Conservation (phyloP, 2,888 invertebrate species). For the Cosmopolites sordidus region DNA sequence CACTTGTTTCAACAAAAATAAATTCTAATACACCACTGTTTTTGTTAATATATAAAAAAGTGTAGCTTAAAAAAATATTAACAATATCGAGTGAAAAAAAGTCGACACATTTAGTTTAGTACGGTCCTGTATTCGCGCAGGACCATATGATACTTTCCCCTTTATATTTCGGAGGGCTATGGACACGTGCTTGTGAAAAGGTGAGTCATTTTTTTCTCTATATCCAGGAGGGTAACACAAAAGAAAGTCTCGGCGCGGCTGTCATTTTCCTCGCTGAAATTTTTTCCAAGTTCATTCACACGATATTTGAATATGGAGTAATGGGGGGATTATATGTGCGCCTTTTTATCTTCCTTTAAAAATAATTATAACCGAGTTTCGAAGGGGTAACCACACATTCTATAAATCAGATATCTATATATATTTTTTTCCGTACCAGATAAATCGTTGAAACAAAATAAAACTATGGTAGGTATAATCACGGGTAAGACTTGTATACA, state of each 20-base stretch:
- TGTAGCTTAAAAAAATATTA: no score
- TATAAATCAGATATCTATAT: no score
- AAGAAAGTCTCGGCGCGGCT: constrained; percentile 12
- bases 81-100: no score
- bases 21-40: background rate
- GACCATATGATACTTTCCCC: constrained; percentile 19
- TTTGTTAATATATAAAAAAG: background rate
- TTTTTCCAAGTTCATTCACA: constrained; percentile 5
- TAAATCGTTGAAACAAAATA: no score
- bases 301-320: background rate
- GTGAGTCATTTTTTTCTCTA: constrained; percentile 26
- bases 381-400: background rate
- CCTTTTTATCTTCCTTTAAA: background rate
- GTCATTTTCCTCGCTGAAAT: constrained; percentile 3
- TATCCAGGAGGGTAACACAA: constrained; percentile 23
- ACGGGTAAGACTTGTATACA: constrained; percentile 18
- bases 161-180: constrained; percentile 15
- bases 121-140: constrained; percentile 13
- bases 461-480: background rate
- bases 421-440: no score
- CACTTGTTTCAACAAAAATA: background rate
- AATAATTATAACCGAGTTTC: background rate
- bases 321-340: background rate
- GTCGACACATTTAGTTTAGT: no score
- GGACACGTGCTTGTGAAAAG: constrained; percentile 25